Conservation (phyloP, 2,797 vertebrate species). For the Hoplostethus atlanticus region DNA sequence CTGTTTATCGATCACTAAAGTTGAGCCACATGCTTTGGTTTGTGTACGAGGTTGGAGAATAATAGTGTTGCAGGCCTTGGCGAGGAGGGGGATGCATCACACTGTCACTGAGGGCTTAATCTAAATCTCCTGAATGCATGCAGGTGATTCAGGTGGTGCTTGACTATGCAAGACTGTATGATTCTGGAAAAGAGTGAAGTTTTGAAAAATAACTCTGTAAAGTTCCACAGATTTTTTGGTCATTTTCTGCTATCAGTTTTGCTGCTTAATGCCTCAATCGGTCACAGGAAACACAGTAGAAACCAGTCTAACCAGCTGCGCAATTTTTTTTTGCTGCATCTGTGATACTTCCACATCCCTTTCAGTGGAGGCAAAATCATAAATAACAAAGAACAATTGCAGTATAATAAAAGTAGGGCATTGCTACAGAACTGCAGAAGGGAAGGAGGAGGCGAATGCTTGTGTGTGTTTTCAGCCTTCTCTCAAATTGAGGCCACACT, state of each 20-base stretch:
- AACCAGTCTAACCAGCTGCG: neutral
- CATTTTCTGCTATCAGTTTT: neutral
- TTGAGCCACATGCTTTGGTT: slow-evolving; percentile 44
- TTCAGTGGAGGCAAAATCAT: neutral
- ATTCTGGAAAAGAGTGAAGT: no score
- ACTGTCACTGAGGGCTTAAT: neutral
- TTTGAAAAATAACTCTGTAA: neutral
- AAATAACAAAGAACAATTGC: slow-evolving; percentile 4
- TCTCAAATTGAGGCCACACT: slow-evolving; percentile 74
- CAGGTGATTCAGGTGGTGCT: slow-evolving; percentile 10
- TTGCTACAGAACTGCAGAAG: slow-evolving; percentile 37
- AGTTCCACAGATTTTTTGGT: neutral
- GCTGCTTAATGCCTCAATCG: neutral
- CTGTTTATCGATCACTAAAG: slow-evolving; percentile 59
- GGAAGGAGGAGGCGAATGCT: slow-evolving; percentile 43
- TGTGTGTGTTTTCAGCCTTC: slow-evolving; percentile 58
- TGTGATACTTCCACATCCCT: neutral
- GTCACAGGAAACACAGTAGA: neutral
- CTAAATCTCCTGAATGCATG: neutral
- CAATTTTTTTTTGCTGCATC: neutral
- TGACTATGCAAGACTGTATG: neutral
- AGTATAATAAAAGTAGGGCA: slow-evolving; percentile 42
- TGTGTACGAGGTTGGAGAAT: slow-evolving; percentile 32
- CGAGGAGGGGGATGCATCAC: neutral
- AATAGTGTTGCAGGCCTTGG: slow-evolving; percentile 9